Evolutionary conservation across 2,888 invertebrate genomes (phyloP), one percentile per base, ranked within the genome.

Genomic region (Slavum lentiscoides): DNA sequence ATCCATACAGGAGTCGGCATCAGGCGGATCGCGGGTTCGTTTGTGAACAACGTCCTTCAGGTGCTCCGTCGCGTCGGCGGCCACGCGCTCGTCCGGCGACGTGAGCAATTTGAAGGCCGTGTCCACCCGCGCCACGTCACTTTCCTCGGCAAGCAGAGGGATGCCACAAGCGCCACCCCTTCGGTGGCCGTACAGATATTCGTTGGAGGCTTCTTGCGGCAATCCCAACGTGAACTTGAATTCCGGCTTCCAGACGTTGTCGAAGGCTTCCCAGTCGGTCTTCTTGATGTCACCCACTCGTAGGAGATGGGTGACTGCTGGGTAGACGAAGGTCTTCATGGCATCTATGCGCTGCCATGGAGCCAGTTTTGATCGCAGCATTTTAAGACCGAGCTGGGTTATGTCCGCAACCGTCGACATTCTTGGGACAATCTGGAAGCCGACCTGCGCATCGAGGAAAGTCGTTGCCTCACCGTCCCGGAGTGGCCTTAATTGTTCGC

Each of bases 401-500:
- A 55, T 21, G 0, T 64, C 17, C 4, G 53, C 30, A 0, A 74
- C 0, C 0, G 64, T 64, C 3, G 64, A 30, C 13, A 64, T 15
- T 0, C 7, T 11, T 0, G 64, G 74, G 0, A 74, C 21, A 0
- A 55, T 11, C 0, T 43, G 30, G 2, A 74, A 74, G 1, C 37
- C 74, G 0, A 74, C 74, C 8, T 64, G 30, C 0, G 39, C 66
- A 0, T 55, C 74, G 0, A 74, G 39, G 11, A 74, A 74, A 0
- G 37, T 55, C 0, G 66, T 21, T 0, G 43, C 55, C 0, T 74
- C 74, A 0, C 55, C 55, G 0, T 74, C 74, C 0, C 1, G 17
- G 0, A 74, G 66, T 0, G 53, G 1, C 0, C 9, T 7, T 0
- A 66, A 4, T 0, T 11, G 37, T 0, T 9, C 0, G 0, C 64